Conservation (phyloP, 2,797 vertebrate genomes). For the Argentina silus region DNA sequence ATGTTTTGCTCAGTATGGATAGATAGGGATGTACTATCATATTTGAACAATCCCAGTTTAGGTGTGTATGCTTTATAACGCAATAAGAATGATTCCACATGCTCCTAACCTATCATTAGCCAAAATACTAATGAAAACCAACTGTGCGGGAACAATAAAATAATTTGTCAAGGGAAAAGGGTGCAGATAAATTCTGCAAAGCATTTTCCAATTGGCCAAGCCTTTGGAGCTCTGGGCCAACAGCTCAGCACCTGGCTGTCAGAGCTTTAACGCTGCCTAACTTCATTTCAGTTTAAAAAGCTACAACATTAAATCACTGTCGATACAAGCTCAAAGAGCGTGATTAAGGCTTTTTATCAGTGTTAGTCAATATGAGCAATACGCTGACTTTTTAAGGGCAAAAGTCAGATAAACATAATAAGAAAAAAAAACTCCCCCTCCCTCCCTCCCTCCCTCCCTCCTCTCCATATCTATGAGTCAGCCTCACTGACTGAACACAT, state of each 20-base stretch:
- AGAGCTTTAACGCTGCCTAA: slow-evolving; percentile 56
- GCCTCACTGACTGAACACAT: slow-evolving; percentile 49
- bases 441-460: not conserved
- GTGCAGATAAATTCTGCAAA: slow-evolving; percentile 81
- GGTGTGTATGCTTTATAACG: slow-evolving; percentile 52
- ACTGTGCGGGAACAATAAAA: slow-evolving; percentile 83
- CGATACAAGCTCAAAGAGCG: slow-evolving; percentile 43
- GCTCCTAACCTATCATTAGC: slow-evolving; percentile 72
- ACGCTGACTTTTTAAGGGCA: slow-evolving; percentile 54
- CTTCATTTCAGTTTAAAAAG: slow-evolving; percentile 69
- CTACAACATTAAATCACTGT: slow-evolving; percentile 65
- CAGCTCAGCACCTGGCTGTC: slow-evolving; percentile 77
- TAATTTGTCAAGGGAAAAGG: slow-evolving; percentile 81
- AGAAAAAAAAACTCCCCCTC: slow-evolving; percentile 8
- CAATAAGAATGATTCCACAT: slow-evolving; percentile 66
- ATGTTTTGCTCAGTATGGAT: slow-evolving; percentile 45
- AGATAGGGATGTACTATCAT: slow-evolving; percentile 53
- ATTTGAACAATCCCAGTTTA: slow-evolving; percentile 57
- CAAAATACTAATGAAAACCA: slow-evolving; percentile 77
- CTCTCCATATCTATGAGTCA: slow-evolving; percentile 54
- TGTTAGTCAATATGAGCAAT: slow-evolving; percentile 58
- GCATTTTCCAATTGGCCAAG: slow-evolving; percentile 77
- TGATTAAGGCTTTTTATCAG: slow-evolving; percentile 63
- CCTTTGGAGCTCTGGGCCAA: slow-evolving; percentile 56
- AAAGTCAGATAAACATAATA: slow-evolving; percentile 60